phyloP scores from a whole-genome alignment of 2,113 vertebrate species.

The Actenoides lindsayi region DNA sequence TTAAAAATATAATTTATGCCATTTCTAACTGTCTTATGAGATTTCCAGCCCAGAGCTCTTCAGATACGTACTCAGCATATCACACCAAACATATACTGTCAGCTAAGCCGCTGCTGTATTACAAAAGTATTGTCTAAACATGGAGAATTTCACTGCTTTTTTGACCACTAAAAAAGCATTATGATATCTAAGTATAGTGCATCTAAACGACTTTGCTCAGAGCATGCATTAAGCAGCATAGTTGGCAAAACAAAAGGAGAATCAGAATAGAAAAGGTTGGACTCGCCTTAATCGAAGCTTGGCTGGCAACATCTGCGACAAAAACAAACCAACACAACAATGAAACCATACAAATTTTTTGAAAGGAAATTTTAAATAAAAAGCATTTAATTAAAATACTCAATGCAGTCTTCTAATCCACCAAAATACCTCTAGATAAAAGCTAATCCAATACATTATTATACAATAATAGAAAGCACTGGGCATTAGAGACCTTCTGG shows the following conservation, averaged over 20 bases:
- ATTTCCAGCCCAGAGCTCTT: neutral
- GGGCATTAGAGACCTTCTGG: neutral
- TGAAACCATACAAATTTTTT: slow-evolving; percentile 23
- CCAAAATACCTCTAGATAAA: slow-evolving; percentile 43
- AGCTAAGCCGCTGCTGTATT: neutral
- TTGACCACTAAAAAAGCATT: neutral
- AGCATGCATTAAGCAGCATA: neutral
- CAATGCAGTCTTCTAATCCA: slow-evolving; percentile 27
- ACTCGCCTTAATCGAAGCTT: slow-evolving; percentile 67
- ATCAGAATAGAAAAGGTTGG: slow-evolving; percentile 34
- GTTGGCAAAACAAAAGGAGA: slow-evolving; percentile 26
- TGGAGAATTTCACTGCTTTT: neutral
- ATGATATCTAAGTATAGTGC: neutral
- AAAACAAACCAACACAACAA: slow-evolving; percentile 20
- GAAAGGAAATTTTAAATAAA: slow-evolving; percentile 19
- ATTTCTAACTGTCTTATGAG: neutral
- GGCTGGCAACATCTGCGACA: slow-evolving; percentile 65
- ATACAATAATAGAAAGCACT: neutral
- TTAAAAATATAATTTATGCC: neutral
- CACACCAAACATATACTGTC: neutral
- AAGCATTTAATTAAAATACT: slow-evolving; percentile 43
- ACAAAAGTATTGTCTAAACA: neutral
- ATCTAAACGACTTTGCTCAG: neutral
- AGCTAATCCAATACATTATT: slow-evolving; percentile 42
- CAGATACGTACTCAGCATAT: neutral